These are phyloP conservation scores for Proisotoma minuta DNA, from an alignment of 2,888 invertebrate species.

Conservation along the genomic window DNA sequence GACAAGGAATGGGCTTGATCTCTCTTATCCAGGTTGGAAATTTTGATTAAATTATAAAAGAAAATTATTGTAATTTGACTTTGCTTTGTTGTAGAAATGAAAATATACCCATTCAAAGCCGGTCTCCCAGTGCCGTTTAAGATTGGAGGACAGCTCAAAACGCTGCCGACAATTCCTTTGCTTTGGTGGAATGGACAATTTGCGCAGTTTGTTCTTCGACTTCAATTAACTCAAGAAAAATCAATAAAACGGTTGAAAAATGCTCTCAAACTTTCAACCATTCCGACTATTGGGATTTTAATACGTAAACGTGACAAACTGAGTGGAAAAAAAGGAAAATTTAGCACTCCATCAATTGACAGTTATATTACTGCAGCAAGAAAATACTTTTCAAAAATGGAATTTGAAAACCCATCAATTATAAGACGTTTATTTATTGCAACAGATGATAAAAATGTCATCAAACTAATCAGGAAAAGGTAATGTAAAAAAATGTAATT, in stretches of 20 bases:
- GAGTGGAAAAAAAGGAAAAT: slow-evolving; percentile 35
- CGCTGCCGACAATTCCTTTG: slow-evolving; percentile 23
- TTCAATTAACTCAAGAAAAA: slow-evolving; percentile 18
- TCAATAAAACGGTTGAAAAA: slow-evolving; percentile 22
- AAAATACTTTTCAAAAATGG: slow-evolving; percentile 31
- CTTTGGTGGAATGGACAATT: slow-evolving; percentile 38
- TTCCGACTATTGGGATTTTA: slow-evolving; percentile 35
- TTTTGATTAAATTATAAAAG: no score
- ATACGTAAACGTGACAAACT: slow-evolving; percentile 34
- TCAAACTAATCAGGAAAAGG: slow-evolving; percentile 32
- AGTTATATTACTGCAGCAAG: slow-evolving; percentile 32
- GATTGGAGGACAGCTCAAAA: slow-evolving; percentile 19
- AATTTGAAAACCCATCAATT: slow-evolving; percentile 14
- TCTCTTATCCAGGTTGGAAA: slow-evolving; percentile 22
- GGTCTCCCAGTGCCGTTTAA: slow-evolving; percentile 30
- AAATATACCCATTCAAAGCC: slow-evolving; percentile 18
- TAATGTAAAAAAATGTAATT: no score
- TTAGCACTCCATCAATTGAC: slow-evolving; percentile 31
- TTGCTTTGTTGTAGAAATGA: slow-evolving; percentile 14
- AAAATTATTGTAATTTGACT: no score
- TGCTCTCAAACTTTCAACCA: slow-evolving; percentile 20
- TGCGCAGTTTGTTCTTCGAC: slow-evolving; percentile 28
- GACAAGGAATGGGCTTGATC: slow-evolving; percentile 20
- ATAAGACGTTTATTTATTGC: slow-evolving; percentile 31
- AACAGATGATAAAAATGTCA: slow-evolving; percentile 33